A percentile compares a stretch with the other conserved stretches of the same genome.
phyloP scores from a whole-genome alignment of 2,113 vertebrate genomes.

The Eidolon helvum region DNA sequence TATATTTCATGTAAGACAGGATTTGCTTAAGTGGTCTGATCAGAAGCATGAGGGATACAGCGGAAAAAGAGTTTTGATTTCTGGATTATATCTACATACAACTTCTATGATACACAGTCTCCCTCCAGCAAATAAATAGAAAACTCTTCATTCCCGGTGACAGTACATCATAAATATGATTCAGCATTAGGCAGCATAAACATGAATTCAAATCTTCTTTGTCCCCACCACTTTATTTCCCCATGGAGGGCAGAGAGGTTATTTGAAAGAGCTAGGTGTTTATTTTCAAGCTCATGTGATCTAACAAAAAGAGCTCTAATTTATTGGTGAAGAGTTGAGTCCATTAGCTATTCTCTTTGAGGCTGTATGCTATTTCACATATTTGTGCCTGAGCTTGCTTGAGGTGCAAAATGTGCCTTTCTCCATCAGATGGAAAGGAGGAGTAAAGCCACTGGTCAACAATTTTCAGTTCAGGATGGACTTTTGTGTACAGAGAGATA shows the following conservation, averaged over 20 bases:
- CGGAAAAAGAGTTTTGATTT: neutral
- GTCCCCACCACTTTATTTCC: neutral
- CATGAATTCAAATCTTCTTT: neutral
- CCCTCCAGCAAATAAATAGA: neutral
- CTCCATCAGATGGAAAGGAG: neutral
- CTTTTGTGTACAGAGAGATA: neutral
- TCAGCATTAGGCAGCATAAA: neutral
- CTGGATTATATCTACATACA: neutral
- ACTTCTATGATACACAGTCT: neutral
- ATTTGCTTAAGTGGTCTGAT: neutral
- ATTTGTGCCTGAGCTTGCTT: neutral
- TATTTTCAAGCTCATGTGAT: neutral
- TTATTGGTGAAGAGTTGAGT: neutral
- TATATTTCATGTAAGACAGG: neutral
- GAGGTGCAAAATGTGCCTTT: neutral
- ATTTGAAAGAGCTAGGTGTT: neutral
- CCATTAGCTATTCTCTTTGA: neutral
- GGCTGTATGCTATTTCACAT: neutral
- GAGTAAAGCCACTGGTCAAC: neutral
- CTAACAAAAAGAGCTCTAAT: neutral
- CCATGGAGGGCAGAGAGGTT: neutral
- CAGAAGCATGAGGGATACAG: neutral
- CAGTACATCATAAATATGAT: neutral
- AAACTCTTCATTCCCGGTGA: neutral
- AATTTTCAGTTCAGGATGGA: neutral